phyloP scores from a whole-genome alignment of 2,113 vertebrate species.

The Myotis davidii region DNA sequence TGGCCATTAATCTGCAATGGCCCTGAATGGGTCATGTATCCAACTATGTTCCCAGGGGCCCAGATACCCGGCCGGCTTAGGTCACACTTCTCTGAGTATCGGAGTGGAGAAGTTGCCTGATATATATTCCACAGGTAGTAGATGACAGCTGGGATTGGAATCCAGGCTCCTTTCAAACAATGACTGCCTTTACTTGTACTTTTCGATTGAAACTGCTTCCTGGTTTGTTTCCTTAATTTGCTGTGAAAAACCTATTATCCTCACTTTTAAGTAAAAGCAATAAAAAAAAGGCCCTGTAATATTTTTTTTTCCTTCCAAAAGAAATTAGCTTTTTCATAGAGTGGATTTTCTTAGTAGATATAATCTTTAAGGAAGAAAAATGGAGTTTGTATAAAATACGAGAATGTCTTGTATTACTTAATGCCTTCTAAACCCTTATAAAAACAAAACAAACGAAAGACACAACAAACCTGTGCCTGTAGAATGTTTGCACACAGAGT shows the following conservation, averaged over 20 bases:
- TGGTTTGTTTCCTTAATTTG: constrained; percentile 26
- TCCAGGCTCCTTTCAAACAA: background rate
- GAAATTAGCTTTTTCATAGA: background rate
- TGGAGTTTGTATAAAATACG: background rate
- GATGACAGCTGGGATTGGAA: background rate
- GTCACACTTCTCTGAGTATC: background rate
- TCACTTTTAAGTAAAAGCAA: constrained; percentile 15
- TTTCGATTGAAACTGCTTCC: background rate
- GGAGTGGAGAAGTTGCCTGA: background rate
- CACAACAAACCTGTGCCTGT: background rate
- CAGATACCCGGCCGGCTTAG: background rate
- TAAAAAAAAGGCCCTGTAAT: background rate
- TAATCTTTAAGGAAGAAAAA: constrained; percentile 20
- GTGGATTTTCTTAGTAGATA: background rate
- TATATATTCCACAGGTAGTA: background rate
- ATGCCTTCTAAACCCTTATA: background rate
- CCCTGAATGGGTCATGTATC: background rate
- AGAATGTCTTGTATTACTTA: background rate
- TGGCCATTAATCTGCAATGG: background rate
- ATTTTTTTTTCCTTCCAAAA: background rate
- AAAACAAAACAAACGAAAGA: background rate
- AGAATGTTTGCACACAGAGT: background rate
- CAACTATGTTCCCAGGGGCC: background rate
- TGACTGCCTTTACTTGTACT: background rate
- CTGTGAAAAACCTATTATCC: background rate